A percentile compares a stretch with the other conserved stretches of the same genome.
These are phyloP conservation scores for Barbus barbus DNA, from an alignment of 2,113 vertebrate species.

Conservation along the genomic window DNA sequence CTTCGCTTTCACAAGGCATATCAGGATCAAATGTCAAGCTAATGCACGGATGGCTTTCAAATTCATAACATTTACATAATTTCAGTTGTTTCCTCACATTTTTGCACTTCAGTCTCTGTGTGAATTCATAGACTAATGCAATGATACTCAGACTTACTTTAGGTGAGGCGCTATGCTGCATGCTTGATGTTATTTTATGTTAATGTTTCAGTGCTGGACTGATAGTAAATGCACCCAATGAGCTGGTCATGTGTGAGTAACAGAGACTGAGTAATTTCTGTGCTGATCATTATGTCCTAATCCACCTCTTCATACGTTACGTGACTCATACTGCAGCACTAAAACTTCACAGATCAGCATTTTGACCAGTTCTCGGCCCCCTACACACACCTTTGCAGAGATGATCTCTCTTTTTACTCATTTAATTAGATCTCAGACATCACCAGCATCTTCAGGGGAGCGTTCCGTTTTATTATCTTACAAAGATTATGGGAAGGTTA, in stretches of 20 bases:
- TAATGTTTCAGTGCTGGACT: background rate
- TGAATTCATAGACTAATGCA: background rate
- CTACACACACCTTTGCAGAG: background rate
- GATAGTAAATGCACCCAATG: background rate
- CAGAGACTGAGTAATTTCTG: background rate
- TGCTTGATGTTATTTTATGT: background rate
- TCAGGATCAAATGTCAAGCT: background rate
- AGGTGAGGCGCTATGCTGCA: no score
- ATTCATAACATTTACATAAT: background rate
- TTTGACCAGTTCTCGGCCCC: background rate
- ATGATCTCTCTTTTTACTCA: background rate
- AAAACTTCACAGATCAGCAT: background rate
- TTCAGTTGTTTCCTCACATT: background rate
- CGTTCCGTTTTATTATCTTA: no score
- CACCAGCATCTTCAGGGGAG: no score
- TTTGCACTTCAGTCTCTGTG: background rate
- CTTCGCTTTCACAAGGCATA: background rate
- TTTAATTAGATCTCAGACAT: background rate
- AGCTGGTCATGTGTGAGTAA: conserved; percentile 15
- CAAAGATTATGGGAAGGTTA: background rate
- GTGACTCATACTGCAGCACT: conserved; percentile 28
- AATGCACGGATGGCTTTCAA: background rate
- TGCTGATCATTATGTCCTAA: background rate
- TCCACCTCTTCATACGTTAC: background rate
- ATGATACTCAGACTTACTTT: no score